These are phyloP conservation scores for Oscheius sp. DNA, from an alignment of 2,888 invertebrate genomes.

Conservation along the genomic window DNA sequence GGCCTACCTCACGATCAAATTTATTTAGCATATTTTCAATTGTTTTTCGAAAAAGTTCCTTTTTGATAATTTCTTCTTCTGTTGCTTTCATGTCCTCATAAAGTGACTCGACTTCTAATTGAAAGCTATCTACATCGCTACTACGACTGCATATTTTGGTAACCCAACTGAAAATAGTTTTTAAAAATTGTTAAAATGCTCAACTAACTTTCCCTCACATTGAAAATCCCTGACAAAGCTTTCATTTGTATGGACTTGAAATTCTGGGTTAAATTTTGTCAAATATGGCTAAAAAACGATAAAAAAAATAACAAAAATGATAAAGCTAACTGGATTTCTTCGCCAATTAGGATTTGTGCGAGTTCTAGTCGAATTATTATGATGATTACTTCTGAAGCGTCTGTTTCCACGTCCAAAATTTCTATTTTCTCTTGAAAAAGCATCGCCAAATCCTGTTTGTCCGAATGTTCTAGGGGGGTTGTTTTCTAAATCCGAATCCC, in stretches of 20 bases:
- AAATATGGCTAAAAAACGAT: too few species aligned
- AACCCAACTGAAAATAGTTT: not conserved
- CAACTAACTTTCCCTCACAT: not conserved
- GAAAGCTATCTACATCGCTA: not conserved
- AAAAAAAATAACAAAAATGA: too few species aligned
- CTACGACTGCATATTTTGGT: not conserved
- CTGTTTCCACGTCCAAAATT: too few species aligned
- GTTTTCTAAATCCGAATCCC: too few species aligned
- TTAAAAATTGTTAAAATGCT: not conserved
- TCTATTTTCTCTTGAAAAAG: too few species aligned
- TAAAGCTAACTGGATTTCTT: too few species aligned
- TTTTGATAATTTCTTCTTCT: not conserved
- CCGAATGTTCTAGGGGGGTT: too few species aligned
- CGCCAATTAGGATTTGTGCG: too few species aligned
- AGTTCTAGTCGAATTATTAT: too few species aligned
- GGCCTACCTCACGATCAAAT: not conserved
- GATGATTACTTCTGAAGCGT: too few species aligned
- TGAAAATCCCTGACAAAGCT: not conserved
- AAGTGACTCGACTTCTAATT: not conserved
- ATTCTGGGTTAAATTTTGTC: not conserved
- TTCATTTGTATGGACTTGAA: not conserved
- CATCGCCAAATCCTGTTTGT: too few species aligned
- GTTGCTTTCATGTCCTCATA: not conserved
- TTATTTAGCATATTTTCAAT: not conserved
- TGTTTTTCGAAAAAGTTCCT: not conserved